Evolutionary conservation across 2,113 vertebrate genomes (phyloP).

Genomic region (Sapayoa aenigma): DNA sequence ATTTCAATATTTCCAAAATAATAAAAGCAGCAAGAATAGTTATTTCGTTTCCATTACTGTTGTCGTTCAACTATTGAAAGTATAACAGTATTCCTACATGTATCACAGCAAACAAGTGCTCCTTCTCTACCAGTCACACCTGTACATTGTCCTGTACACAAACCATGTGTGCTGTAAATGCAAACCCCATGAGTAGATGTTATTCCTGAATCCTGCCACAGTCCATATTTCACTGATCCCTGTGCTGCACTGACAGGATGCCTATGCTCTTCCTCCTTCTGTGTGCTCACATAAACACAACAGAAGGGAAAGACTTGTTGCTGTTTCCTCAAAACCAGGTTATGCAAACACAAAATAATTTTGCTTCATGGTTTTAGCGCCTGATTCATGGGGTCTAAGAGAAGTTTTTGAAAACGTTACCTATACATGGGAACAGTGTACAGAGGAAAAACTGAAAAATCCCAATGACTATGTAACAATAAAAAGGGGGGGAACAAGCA

Average conservation of each 20-base stretch:
- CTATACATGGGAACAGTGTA: not conserved
- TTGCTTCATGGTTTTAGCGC: not conserved
- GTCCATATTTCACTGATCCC: not conserved
- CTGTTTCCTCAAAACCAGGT: not conserved
- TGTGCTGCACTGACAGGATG: not conserved
- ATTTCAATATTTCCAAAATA: not conserved
- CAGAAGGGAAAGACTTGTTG: not conserved
- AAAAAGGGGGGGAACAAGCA: not conserved
- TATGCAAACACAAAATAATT: not conserved
- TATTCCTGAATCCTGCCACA: not conserved
- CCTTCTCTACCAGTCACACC: not conserved
- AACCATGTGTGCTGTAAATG: not conserved
- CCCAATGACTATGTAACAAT: not conserved
- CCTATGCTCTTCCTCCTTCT: not conserved
- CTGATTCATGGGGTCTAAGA: not conserved
- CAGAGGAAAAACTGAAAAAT: not conserved
- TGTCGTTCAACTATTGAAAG: not conserved
- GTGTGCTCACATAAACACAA: accelerated
- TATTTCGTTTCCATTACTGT: not conserved
- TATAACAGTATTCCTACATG: not conserved
- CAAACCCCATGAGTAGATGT: not conserved
- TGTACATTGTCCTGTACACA: not conserved
- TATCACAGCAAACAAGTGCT: not conserved
- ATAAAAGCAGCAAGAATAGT: not conserved
- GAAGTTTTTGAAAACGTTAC: not conserved